Conservation (phyloP, 2,113 vertebrate species). For the Nibea albiflora region DNA sequence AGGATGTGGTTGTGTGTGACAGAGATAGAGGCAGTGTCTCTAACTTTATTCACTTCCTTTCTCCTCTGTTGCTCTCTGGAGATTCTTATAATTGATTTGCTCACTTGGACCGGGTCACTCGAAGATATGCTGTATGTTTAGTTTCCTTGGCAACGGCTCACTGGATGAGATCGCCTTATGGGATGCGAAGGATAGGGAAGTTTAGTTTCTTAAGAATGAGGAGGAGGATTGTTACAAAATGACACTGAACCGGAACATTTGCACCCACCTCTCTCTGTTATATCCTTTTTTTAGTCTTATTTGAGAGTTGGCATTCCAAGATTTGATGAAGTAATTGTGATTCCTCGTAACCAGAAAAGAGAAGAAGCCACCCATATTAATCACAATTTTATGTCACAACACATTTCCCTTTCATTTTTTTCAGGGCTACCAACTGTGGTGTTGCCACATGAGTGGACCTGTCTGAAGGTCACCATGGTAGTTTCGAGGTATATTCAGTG, state of each 20-base stretch:
- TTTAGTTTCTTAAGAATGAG: neutral
- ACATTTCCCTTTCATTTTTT: neutral
- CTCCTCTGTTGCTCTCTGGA: neutral
- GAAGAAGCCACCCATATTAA: neutral
- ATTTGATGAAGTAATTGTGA: neutral
- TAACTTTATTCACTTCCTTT: neutral
- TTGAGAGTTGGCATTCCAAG: neutral
- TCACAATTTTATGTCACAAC: neutral
- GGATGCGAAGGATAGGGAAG: neutral
- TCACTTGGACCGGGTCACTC: neutral
- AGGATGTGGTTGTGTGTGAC: slow-evolving; percentile 14
- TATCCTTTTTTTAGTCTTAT: neutral
- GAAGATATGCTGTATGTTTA: neutral
- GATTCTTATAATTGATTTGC: slow-evolving; percentile 24
- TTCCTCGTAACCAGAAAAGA: neutral
- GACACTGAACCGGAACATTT: neutral
- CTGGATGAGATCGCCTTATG: neutral
- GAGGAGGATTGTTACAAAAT: neutral
- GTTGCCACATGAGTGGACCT: neutral
- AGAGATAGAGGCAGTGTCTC: too few species aligned
- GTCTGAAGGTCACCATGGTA: neutral
- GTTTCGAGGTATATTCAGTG: neutral
- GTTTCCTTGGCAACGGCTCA: slow-evolving; percentile 9
- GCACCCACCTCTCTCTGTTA: neutral
- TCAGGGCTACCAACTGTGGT: accelerated